Conservation (phyloP, 2,797 vertebrate genomes). For the Pagetopsis macropterus region DNA sequence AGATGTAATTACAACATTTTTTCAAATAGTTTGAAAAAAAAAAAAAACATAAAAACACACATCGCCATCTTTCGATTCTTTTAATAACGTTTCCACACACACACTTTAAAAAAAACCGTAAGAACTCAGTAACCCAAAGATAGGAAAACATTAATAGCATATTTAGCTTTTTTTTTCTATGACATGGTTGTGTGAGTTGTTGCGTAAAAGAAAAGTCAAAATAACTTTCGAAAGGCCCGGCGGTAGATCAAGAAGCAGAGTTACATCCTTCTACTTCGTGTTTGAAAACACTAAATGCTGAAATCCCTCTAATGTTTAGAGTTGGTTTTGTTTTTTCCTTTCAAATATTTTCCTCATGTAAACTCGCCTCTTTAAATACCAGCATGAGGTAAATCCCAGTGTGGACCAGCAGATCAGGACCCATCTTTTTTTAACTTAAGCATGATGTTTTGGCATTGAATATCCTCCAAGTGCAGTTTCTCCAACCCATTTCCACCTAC, state of each 20-base stretch:
- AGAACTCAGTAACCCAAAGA: slow-evolving; percentile 77
- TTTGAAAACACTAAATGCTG: slow-evolving; percentile 16
- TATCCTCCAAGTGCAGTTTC: slow-evolving; percentile 48
- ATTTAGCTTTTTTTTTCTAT: slow-evolving; percentile 53
- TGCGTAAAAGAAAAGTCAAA: slow-evolving; percentile 47
- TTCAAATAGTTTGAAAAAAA: slow-evolving; percentile 50
- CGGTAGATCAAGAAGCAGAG: slow-evolving; percentile 51
- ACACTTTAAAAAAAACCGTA: slow-evolving; percentile 58
- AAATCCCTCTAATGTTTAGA: slow-evolving; percentile 1
- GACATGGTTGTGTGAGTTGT: slow-evolving; percentile 44
- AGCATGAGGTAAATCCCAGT: slow-evolving; percentile 75
- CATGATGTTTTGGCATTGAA: slow-evolving; percentile 67
- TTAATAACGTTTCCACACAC: slow-evolving; percentile 78
- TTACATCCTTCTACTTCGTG: slow-evolving; percentile 26
- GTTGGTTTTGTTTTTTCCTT: slow-evolving; percentile 1
- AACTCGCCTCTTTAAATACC: slow-evolving; percentile 57
- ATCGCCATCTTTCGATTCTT: slow-evolving; percentile 68
- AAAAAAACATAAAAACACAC: slow-evolving; percentile 62
- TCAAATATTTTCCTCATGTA: slow-evolving; percentile 25
- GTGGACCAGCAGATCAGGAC: slow-evolving; percentile 38
- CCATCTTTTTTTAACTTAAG: slow-evolving; percentile 26
- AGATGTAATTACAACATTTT: slow-evolving; percentile 71
- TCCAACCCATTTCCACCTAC: slow-evolving; percentile 40
- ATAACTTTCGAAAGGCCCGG: slow-evolving; percentile 50
- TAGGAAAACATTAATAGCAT: slow-evolving; percentile 77